Conservation (phyloP, 2,797 vertebrate genomes). For the Halcyon smyrnensis region DNA sequence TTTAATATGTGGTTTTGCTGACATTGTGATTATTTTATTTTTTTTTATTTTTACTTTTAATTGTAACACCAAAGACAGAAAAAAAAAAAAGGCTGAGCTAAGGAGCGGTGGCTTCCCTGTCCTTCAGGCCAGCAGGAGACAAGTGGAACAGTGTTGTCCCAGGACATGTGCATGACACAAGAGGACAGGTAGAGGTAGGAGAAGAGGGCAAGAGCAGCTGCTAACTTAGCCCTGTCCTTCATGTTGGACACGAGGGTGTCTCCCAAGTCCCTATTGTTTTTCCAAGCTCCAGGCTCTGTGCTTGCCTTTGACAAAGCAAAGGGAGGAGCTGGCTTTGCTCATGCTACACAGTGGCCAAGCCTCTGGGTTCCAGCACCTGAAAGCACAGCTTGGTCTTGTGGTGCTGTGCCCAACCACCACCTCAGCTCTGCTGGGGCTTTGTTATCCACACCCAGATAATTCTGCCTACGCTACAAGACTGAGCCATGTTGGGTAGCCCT, state of each 20-base stretch:
- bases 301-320: background rate
- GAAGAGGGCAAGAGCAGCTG: background rate
- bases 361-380: background rate
- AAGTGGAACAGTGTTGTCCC: background rate
- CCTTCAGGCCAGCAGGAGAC: background rate
- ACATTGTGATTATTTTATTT: conserved; percentile 31
- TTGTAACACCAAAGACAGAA: conserved; percentile 79
- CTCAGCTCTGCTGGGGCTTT: background rate
- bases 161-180: background rate
- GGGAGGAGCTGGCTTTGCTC: background rate
- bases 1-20: conserved; percentile 74
- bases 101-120: conserved; percentile 43
- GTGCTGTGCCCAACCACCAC: background rate
- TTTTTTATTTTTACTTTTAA: conserved; percentile 52
- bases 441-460: background rate
- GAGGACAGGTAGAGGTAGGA: background rate
- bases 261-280: background rate
- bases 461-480: background rate
- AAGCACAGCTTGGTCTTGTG: background rate
- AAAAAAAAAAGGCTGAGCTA: background rate
- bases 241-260: fast-evolving
- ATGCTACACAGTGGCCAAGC: background rate
- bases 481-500: background rate
- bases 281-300: background rate
- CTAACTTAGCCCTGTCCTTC: background rate